Base-by-base conservation (phyloP, 2,888 invertebrate genomes). In the Drosophila sordidula region DNA sequence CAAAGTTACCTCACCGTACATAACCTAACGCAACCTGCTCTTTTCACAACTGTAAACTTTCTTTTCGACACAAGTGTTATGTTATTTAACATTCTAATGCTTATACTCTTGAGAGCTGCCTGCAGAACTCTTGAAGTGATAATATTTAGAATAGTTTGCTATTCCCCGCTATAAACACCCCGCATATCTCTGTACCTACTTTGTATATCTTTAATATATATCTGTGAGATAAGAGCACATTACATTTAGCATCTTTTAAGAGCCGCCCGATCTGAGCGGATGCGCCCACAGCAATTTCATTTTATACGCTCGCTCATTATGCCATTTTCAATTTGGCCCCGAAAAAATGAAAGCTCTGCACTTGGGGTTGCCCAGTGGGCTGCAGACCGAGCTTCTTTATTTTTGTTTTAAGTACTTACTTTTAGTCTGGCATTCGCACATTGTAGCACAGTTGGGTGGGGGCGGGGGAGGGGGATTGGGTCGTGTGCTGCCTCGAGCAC, bases 401-500 rank as follows among this genome's bases (percentile, higher is more conserved):
- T 22, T 42, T 42, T 42, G 22, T 22, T 18, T 42, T 18, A 29
- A 46, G 32, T 26, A n/a, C 45, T 45, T 18, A 46, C 42, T 42
- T 46, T 32, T 18, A 16, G 46, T 32, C 32, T 32, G 39, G 22
- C 44, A 32, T 9, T 14, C 29, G 16, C 26, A 47, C n/a, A 55
- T 47, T 55, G 47, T 55, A 18, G 56, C 49, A 47, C 8, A 47
- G 29, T 49, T 54, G 52, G 32, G 42, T 0, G 1, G 26, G 8
- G 26, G 8, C 0, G 26, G 26, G 2, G 26, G 26, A 6, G 0
- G 26, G 26, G 26, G 2, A 8, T 29, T 6, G 8, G 26, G 8
- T 2, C 2, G 26, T 8, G 2, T 29, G 29, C 29, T 38, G 32
- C 52, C 56, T 42, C 68, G 38, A 57, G 62, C 78, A 84, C 82